Conservation (phyloP, 2,113 vertebrate genomes). For the Uropsilus gracilis region DNA sequence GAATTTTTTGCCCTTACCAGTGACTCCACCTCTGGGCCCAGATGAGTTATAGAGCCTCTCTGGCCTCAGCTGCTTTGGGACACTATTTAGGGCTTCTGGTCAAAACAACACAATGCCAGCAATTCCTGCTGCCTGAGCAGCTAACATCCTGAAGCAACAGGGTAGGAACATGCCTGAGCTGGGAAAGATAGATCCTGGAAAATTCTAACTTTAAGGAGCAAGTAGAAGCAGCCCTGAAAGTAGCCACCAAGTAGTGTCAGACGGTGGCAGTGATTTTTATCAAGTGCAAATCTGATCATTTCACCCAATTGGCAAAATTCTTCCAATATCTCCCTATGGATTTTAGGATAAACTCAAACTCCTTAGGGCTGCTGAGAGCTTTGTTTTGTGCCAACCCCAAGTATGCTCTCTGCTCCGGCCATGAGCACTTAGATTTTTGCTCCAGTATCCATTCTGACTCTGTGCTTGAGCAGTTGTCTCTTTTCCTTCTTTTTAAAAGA, state of each 20-base stretch:
- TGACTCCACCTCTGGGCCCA: not conserved
- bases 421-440: not conserved
- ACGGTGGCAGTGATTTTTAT: not conserved
- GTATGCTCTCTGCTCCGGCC: not conserved
- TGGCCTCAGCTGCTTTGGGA: not conserved
- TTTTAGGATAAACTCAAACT: not conserved
- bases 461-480: not conserved
- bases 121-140: not conserved
- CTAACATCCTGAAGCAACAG: not conserved
- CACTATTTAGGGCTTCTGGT: not conserved
- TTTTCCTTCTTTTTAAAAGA: not conserved
- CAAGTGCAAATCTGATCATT: not conserved
- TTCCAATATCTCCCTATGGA: not conserved
- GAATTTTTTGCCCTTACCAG: not conserved
- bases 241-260: not conserved
- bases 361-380: too few relatives aligned
- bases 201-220: not conserved
- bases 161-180: not conserved
- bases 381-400: not conserved
- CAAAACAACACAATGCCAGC: not conserved
- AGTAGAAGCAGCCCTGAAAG: not conserved
- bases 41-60: not conserved
- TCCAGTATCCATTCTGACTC: not conserved
- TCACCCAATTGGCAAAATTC: not conserved
- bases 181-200: not conserved